A percentile compares a stretch with the other conserved stretches of the same genome.
Conservation (phyloP, 2,797 vertebrate genomes). For the Acrossocheilus fasciatus region DNA sequence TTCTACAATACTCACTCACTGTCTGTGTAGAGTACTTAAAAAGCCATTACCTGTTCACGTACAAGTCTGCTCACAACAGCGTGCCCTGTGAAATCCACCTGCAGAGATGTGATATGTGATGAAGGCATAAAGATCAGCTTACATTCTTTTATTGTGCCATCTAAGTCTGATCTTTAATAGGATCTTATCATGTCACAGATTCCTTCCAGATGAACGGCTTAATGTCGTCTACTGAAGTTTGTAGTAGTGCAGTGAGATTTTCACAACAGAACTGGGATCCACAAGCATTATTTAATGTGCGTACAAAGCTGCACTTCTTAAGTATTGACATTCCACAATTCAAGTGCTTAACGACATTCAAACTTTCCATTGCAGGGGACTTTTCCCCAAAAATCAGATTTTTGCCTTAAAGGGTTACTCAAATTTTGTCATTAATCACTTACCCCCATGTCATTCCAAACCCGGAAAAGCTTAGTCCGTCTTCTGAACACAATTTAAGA, state of each 20-base stretch:
- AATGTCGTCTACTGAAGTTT: conserved; percentile 8
- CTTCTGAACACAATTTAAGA: no score
- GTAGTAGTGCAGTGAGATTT: neutral
- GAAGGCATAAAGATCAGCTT: conserved; percentile 33
- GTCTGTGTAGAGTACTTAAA: conserved; percentile 60
- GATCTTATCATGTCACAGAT: conserved; percentile 18
- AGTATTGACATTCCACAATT: no score
- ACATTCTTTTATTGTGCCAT: conserved; percentile 37
- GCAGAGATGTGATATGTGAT: conserved; percentile 33
- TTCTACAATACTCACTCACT: conserved; percentile 60
- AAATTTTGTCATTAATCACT: neutral
- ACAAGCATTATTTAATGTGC: neutral
- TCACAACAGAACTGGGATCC: neutral
- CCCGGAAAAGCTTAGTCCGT: no score
- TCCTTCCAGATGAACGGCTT: conserved; percentile 2
- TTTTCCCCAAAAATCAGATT: neutral
- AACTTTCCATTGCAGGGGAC: neutral
- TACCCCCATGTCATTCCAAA: neutral
- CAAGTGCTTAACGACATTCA: neutral
- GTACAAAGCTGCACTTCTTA: no score
- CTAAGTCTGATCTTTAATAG: conserved; percentile 27
- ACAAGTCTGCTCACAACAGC: conserved; percentile 25
- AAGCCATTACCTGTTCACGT: conserved; percentile 38
- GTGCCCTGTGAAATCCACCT: conserved; percentile 40
- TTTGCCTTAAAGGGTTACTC: neutral